Conservation (phyloP, 2,113 vertebrate species). For the Callipepla californica region DNA sequence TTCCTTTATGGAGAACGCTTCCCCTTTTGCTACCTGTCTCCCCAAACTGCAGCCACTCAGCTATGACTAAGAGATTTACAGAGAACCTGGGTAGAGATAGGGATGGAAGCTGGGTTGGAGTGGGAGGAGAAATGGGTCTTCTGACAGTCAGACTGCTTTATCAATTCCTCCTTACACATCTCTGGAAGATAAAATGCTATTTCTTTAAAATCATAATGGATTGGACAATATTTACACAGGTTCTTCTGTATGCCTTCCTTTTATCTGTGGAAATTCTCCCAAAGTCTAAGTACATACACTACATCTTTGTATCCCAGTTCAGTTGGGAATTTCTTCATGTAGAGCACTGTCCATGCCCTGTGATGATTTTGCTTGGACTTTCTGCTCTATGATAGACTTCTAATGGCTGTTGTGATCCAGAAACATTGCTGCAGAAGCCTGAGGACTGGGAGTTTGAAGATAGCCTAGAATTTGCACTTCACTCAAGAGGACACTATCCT, state of each 20-base stretch:
- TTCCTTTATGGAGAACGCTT: neutral
- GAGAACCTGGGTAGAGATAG: neutral
- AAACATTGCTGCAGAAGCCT: neutral
- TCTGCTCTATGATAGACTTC: neutral
- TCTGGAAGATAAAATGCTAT: neutral
- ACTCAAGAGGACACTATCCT: neutral
- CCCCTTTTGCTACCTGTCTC: constrained; percentile 10
- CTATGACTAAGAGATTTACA: constrained; percentile 56
- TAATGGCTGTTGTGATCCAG: neutral
- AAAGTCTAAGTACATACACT: neutral
- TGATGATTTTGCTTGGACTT: neutral
- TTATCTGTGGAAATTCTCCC: neutral
- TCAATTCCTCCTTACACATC: neutral
- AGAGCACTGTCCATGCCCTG: neutral
- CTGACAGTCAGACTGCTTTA: neutral
- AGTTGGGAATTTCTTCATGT: neutral
- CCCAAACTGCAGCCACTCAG: constrained; percentile 11
- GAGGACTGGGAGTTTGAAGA: neutral
- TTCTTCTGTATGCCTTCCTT: neutral
- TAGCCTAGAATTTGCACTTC: neutral
- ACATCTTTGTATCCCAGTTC: neutral
- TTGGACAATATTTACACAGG: neutral
- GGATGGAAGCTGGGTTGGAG: neutral
- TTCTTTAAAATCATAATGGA: neutral
- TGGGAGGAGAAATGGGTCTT: neutral